Evolutionary conservation across 1,140 invertebrate species (phyloP), one percentile per base, ranked within the genome.

Genomic region (Cecropterus lyciades): DNA sequence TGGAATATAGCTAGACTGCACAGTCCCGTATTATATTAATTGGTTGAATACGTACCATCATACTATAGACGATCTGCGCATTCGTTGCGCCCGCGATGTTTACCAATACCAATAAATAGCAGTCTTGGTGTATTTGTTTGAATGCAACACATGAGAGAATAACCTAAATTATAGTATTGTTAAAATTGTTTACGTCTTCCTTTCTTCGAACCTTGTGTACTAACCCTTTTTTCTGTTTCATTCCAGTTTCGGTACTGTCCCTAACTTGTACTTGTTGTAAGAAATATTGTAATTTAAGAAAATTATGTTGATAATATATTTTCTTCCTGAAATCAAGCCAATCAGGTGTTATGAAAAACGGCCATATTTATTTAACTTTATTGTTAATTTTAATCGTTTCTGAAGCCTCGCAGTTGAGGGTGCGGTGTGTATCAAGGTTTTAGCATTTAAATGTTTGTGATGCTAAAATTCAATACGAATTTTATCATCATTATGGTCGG

Each of bases 361-460:
- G 82, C 80, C 83, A 83, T 83, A 79, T 83, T 79, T 76, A 75
- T 81, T 76, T 75, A 75, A 75, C 20, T 72, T 84, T 75, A 79
- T 79, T 77, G 68, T 73, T 74, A 65, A 46, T 73, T 75, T 55
- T 67, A 65, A 69, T 68, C 71, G 70, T 75, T 77, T 66, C 67
- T 37, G 53, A 65, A 77, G 69, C 83, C 83, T 85, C 83, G 83
- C 83, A 85, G 77, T 76, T 59, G 13, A 67, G 81, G 83, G 83
- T 72, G 78, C 80, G 83, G 81, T 65, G 65, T 56, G 55, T 42
- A 62, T 33, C 15, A 55, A 33, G 14, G 33, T 9, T 56, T 17
- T 68, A 55, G 56, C 13, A 42, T 57, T 51, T 24, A 13, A 27
- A 8, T 42, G 16, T 17, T 20, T 17, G 8, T 20, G 9, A 11